Evolutionary conservation across 2,113 vertebrate genomes (phyloP).

Genomic region (Stigmatopora nigra): DNA sequence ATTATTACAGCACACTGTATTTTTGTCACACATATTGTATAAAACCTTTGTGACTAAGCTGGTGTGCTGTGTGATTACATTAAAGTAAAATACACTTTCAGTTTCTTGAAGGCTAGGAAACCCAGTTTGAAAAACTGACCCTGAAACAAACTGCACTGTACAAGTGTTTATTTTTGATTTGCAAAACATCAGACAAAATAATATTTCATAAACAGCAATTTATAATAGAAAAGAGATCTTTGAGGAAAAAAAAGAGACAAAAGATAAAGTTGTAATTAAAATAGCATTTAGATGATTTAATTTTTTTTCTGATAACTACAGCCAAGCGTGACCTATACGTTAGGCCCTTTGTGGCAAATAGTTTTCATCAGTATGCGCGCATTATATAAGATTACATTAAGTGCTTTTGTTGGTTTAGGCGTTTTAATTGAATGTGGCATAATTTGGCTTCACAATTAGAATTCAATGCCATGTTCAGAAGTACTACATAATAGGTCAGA

Average conservation of each 20-base stretch:
- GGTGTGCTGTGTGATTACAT: too few relatives aligned
- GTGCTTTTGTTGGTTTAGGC: conserved; percentile 63
- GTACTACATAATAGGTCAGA: conserved; percentile 33
- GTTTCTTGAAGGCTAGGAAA: background rate
- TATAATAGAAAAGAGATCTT: conserved; percentile 64
- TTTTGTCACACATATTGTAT: too few relatives aligned
- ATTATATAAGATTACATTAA: conserved; percentile 56
- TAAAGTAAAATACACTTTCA: too few relatives aligned
- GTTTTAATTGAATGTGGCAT: conserved; percentile 43
- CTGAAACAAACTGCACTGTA: conserved; percentile 54
- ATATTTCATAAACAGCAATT: conserved; percentile 73
- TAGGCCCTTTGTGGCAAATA: conserved; percentile 58
- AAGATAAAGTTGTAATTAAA: conserved; percentile 58
- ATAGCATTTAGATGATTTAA: conserved; percentile 58
- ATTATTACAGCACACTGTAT: too few relatives aligned
- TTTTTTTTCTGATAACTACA: conserved; percentile 52
- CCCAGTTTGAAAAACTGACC: conserved; percentile 7
- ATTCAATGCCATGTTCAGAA: conserved; percentile 42
- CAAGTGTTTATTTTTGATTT: conserved; percentile 75
- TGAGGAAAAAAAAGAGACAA: conserved; percentile 47
- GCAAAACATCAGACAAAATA: conserved; percentile 74
- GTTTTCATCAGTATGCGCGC: conserved; percentile 50
- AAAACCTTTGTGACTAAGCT: too few relatives aligned
- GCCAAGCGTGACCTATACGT: conserved; percentile 58
- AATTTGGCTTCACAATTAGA: conserved; percentile 50